Base-by-base conservation (phyloP, 2,113 vertebrate genomes). In the Coryphaenoides rupestris region DNA sequence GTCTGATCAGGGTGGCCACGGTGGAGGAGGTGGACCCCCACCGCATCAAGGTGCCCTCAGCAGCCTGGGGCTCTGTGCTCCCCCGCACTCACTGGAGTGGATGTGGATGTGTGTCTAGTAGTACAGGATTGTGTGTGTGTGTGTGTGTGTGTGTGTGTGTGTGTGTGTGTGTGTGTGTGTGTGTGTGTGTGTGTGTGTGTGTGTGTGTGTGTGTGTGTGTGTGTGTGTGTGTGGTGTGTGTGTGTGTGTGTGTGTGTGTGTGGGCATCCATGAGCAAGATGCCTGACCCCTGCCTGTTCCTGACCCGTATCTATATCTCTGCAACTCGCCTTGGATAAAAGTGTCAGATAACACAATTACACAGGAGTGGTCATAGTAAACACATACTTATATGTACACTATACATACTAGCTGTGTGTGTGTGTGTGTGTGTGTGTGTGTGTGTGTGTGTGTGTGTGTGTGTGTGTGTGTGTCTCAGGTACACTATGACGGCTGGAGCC, bases 401-500 rank as follows among this genome's bases (percentile, higher is more conserved):
- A n/a, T n/a, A n/a, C n/a, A 6, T 26, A 26, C 3, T 26, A 26
- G 24, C 24, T 3, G 24, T 13, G 33, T 53, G 53, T 55, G 21
- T 55, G 21, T 46, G n/a, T 55, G 5, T 5, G 45, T 50, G 5
- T 23, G 24, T 61, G 1, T 45, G 4, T 45, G 19, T 62, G 19
- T 16, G 23, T 21, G 2, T 58, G 78, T 55, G 5, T 5, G 45
- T 50, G 5, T 23, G 24, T 61, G 1, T 45, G 4, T 45, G 19
- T 62, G 19, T 16, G 23, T 21, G 2, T 58, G 78, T 53, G 53
- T 73, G 69, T 52, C 55, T 2, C 82, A 99, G 97, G 89, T 99
- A 73, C 95, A 97, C 86, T 98, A 98, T 77, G 96, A 98, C 0
- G 96, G 96, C 72, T 99, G 96, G 95, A 98, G 91, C 85, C 93